Percentiles rank a stretch among this genome's conserved stretches.
Evolutionary conservation across 2,113 vertebrate species (phyloP).

Genomic region (Hemibagrus wyckioides): DNA sequence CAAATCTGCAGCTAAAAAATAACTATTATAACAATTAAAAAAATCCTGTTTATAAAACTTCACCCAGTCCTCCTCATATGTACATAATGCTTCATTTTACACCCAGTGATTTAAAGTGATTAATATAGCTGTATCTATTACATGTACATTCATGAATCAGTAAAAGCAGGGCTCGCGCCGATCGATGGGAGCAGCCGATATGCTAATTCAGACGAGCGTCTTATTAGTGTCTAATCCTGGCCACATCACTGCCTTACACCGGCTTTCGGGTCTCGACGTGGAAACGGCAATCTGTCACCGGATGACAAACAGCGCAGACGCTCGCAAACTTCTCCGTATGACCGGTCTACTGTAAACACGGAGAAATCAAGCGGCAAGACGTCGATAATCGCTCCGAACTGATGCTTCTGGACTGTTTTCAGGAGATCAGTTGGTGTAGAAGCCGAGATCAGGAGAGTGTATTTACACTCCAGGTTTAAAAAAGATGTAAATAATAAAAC

Average conservation of each 20-base stretch:
- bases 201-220: slow-evolving; percentile 42
- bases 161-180: slow-evolving; percentile 27
- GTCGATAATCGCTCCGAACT: neutral
- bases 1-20: neutral
- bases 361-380: neutral
- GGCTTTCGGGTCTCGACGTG: slow-evolving; percentile 8
- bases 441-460: neutral
- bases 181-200: slow-evolving; percentile 48
- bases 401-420: neutral
- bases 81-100: neutral
- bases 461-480: neutral
- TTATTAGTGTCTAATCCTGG: slow-evolving; percentile 38
- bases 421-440: neutral
- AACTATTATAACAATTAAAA: neutral
- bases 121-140: slow-evolving; percentile 22
- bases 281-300: slow-evolving; percentile 37
- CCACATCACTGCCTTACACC: slow-evolving; percentile 38
- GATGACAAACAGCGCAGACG: slow-evolving; percentile 30
- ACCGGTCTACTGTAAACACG: slow-evolving; percentile 20
- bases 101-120: slow-evolving; percentile 27
- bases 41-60: neutral
- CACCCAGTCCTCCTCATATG: neutral
- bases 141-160: slow-evolving; percentile 48
- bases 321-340: slow-evolving; percentile 13
- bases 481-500: neutral